phyloP scores from a whole-genome alignment of 2,888 invertebrate species.

The Apeira syringaria region DNA sequence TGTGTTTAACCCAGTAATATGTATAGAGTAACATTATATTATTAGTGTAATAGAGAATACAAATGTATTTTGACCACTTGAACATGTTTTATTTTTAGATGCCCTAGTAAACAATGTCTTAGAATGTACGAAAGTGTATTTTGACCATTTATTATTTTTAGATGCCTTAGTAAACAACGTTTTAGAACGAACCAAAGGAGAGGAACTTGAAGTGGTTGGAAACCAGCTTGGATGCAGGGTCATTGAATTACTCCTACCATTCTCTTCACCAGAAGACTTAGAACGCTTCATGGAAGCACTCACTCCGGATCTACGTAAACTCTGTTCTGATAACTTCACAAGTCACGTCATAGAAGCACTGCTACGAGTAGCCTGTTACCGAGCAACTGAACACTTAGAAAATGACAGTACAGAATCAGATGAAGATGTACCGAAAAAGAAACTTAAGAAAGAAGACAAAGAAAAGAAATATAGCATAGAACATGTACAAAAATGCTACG shows the following conservation, averaged over 20 bases:
- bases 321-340: conserved; percentile 90
- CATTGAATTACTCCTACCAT: conserved; percentile 89
- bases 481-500: conserved; percentile 82
- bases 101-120: conserved; percentile 91
- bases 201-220: conserved; percentile 88
- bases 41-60: too few relatives aligned
- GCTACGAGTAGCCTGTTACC: conserved; percentile 78
- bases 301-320: conserved; percentile 85
- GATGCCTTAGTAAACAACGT: conserved; percentile 92
- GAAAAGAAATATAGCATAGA: conserved; percentile 60
- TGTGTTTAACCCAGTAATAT: too few relatives aligned
- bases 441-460: conserved; percentile 41
- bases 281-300: conserved; percentile 86
- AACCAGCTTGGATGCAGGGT: conserved; percentile 93
- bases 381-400: conserved; percentile 72
- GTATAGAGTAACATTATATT: too few relatives aligned
- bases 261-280: conserved; percentile 85
- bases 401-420: conserved; percentile 27
- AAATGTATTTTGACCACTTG: too few relatives aligned
- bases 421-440: conserved; percentile 52
- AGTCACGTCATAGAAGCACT: conserved; percentile 91
- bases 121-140: conserved; percentile 87
- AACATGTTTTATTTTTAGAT: too few relatives aligned
- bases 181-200: conserved; percentile 86
- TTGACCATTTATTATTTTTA: too few relatives aligned